Evolutionary conservation across 2,113 vertebrate species (phyloP).

Genomic region (Albula glossodonta): DNA sequence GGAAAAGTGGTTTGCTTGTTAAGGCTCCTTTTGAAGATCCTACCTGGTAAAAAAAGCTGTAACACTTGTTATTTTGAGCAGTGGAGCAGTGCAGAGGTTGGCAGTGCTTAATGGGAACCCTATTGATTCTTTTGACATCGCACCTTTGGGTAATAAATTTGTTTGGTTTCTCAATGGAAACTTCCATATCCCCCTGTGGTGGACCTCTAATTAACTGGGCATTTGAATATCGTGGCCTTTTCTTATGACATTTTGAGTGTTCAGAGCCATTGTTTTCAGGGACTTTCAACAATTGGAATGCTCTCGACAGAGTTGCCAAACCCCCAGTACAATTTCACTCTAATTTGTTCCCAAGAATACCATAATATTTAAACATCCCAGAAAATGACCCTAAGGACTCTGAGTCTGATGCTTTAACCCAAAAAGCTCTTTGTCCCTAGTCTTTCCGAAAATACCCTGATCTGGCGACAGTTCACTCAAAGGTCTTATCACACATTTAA

Average conservation of each 20-base stretch:
- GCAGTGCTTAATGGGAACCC: conserved; percentile 30
- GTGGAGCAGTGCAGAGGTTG: not conserved
- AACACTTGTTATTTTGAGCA: conserved; percentile 12
- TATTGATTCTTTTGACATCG: conserved; percentile 35
- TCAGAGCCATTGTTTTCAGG: conserved; percentile 2
- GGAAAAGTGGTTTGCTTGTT: conserved; percentile 18
- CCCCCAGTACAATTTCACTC: not conserved
- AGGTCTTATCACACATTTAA: not conserved
- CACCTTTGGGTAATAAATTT: conserved; percentile 33
- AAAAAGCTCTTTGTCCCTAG: too few relatives aligned
- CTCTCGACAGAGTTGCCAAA: not conserved
- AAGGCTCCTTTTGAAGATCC: conserved; percentile 5
- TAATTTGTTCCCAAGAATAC: too few relatives aligned
- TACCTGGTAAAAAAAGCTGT: not conserved
- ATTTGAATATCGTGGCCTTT: conserved; percentile 29
- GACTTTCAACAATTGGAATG: not conserved
- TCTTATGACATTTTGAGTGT: not conserved
- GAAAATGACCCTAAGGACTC: too few relatives aligned
- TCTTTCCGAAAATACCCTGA: too few relatives aligned
- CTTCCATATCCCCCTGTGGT: not conserved
- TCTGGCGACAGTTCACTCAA: not conserved
- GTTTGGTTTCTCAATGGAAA: conserved; percentile 29
- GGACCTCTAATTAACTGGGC: conserved; percentile 9
- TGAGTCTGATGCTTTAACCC: too few relatives aligned
- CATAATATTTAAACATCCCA: too few relatives aligned